Percentiles rank a stretch among this genome's conserved stretches.
Conservation (phyloP, 2,888 invertebrate genomes). For the Stratiomys singularior region DNA sequence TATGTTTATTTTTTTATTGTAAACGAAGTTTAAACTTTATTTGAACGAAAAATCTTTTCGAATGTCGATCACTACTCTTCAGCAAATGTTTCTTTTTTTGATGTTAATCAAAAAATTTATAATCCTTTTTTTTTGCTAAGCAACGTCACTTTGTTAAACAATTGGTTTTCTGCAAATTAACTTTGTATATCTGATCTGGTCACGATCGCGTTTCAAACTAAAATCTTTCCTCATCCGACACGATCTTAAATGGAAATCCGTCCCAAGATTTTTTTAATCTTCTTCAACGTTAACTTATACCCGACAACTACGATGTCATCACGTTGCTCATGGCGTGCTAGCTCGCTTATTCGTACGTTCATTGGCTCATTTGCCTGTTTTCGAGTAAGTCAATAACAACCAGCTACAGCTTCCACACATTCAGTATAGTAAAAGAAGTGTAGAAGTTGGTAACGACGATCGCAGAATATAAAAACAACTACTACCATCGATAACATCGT, state of each 20-base stretch:
- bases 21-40: background rate
- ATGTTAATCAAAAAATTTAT: background rate
- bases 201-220: constrained; percentile 52
- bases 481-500: background rate
- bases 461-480: background rate
- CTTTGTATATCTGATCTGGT: constrained; percentile 26
- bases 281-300: background rate
- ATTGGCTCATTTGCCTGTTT: too few species aligned
- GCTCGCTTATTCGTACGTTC: too few species aligned
- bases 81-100: background rate
- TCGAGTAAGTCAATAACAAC: too few species aligned
- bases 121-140: background rate
- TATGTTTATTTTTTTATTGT: background rate
- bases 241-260: constrained; percentile 41
- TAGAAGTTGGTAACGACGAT: background rate
- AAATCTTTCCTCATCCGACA: constrained; percentile 46
- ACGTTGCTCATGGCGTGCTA: background rate
- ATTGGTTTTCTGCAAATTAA: too few species aligned
- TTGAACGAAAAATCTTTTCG: background rate
- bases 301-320: background rate
- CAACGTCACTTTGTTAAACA: too few species aligned
- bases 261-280: constrained; percentile 8
- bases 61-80: background rate
- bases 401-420: too few species aligned
- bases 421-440: background rate